Evolutionary conservation across 2,797 vertebrate genomes (phyloP).

Genomic region (Schizopygopsis malacanthus): DNA sequence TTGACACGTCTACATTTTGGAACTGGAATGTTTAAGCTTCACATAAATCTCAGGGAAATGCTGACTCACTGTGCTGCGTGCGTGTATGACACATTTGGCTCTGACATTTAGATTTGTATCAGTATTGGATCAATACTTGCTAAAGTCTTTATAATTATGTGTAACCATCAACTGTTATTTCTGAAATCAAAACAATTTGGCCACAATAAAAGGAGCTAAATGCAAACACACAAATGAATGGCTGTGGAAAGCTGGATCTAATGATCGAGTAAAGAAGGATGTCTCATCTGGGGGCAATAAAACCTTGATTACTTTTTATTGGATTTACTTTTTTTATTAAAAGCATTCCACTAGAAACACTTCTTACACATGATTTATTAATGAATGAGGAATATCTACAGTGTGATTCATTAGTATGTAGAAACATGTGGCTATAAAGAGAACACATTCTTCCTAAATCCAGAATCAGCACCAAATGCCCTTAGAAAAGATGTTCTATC

Average conservation of each 20-base stretch:
- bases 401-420: conserved; percentile 11
- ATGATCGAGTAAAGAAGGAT: conserved; percentile 19
- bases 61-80: neutral
- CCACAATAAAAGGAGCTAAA: conserved; percentile 24
- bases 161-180: conserved; percentile 28
- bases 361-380: conserved; percentile 36
- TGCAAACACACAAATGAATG: conserved; percentile 24
- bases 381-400: conserved; percentile 11
- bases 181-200: conserved; percentile 44
- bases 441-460: conserved; percentile 1
- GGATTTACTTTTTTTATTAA: conserved; percentile 71
- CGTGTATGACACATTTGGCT: conserved; percentile 26
- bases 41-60: conserved; percentile 6
- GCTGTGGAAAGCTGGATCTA: conserved; percentile 33
- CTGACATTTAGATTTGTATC: conserved; percentile 30
- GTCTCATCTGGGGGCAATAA: conserved; percentile 72
- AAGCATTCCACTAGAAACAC: conserved; percentile 54
- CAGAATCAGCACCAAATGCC: neutral
- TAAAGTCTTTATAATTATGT: conserved; percentile 43
- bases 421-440: neutral
- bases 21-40: neutral
- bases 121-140: conserved; percentile 11
- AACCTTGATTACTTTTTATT: conserved; percentile 76
- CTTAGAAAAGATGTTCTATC: neutral
- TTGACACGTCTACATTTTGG: neutral